These are phyloP conservation scores for Psilopogon haemacephalus DNA, from an alignment of 2,113 vertebrate species.

Conservation along the genomic window DNA sequence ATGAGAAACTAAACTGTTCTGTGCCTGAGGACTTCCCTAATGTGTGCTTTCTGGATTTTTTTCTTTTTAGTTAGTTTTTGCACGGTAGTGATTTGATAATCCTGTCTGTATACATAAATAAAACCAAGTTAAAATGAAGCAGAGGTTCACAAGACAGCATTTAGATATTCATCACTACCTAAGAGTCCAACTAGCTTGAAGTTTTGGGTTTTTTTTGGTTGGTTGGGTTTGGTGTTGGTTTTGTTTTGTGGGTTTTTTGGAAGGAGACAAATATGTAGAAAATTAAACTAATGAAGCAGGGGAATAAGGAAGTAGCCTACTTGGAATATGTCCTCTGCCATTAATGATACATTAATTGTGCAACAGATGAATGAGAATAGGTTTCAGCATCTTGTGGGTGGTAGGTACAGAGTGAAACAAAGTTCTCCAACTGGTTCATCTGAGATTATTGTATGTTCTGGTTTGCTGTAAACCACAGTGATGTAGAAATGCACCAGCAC, in stretches of 20 bases:
- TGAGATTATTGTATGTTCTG: neutral
- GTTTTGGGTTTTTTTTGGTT: too few species aligned
- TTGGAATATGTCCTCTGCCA: neutral
- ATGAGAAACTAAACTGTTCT: neutral
- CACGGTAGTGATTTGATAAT: neutral
- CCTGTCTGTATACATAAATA: neutral
- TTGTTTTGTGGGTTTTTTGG: too few species aligned
- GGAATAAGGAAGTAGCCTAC: neutral
- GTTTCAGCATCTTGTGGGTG: neutral
- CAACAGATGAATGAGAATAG: neutral
- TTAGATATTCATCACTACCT: neutral
- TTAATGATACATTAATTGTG: neutral
- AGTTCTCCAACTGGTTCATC: neutral
- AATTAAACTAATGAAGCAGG: neutral
- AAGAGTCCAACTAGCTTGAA: neutral
- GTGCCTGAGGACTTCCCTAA: neutral
- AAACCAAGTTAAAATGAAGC: neutral
- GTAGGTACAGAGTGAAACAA: neutral
- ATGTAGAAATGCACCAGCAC: neutral
- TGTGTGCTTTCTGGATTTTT: neutral
- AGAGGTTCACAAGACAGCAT: neutral
- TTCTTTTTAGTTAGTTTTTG: neutral
- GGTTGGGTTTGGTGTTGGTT: too few species aligned
- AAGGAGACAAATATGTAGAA: neutral
- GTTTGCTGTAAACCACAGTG: fast-evolving